Conservation (phyloP, 2,797 vertebrate species). For the Remorina albescens region DNA sequence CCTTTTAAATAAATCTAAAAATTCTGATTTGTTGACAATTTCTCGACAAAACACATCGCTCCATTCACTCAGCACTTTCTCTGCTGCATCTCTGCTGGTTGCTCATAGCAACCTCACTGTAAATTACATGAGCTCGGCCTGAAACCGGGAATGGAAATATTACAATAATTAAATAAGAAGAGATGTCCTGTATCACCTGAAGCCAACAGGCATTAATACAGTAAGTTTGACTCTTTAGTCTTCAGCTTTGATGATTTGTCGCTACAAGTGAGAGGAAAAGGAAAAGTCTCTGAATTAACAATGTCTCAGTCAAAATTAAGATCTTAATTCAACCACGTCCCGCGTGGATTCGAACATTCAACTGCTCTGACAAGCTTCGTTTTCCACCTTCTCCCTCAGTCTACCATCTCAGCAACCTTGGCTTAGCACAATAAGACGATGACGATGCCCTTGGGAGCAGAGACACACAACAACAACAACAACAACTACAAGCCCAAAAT, state of each 20-base stretch:
- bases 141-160: background rate
- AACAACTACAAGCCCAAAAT: slow-evolving; percentile 18
- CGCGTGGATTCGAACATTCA: background rate
- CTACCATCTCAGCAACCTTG: slow-evolving; percentile 16
- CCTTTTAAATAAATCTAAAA: background rate
- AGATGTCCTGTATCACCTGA: background rate
- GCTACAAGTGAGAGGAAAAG: background rate
- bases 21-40: background rate
- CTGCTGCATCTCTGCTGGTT: slow-evolving; percentile 1
- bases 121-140: background rate
- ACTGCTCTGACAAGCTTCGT: background rate
- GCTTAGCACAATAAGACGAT: slow-evolving; percentile 8
- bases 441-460: background rate
- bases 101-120: slow-evolving; percentile 3
- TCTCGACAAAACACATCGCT: background rate
- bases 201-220: background rate
- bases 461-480: slow-evolving; percentile 1
- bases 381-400: background rate
- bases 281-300: background rate
- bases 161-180: background rate
- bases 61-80: background rate
- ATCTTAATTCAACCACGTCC: background rate
- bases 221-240: background rate
- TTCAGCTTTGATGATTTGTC: background rate
- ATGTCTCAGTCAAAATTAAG: background rate